These are phyloP conservation scores for Condylostylus longicornis DNA, from an alignment of 1,140 invertebrate species.

Conservation along the genomic window DNA sequence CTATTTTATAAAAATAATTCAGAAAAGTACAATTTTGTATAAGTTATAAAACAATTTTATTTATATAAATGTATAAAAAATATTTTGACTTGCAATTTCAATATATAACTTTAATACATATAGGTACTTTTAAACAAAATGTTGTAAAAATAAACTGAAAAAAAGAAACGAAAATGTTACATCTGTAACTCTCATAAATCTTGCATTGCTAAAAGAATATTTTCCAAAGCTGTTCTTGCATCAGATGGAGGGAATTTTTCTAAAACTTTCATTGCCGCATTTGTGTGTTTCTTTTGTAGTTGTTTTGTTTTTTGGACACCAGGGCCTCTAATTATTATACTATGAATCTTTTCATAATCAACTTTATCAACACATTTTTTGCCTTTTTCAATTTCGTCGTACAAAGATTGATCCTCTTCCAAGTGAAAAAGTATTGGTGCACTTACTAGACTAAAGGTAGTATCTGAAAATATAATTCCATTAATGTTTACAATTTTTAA, in stretches of 20 bases:
- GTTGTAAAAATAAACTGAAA: too few relatives aligned
- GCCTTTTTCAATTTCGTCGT: conserved; percentile 56
- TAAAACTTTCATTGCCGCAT: conserved; percentile 55
- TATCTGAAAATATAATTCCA: conserved; percentile 12
- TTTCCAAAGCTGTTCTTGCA: conserved; percentile 56
- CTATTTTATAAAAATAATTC: neutral
- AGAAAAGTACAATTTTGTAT: neutral
- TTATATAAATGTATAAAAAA: neutral
- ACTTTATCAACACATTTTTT: conserved; percentile 55
- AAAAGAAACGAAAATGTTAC: neutral
- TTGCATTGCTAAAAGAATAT: conserved; percentile 68
- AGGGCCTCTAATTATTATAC: conserved; percentile 46
- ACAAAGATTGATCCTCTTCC: conserved; percentile 52
- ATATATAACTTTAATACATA: neutral
- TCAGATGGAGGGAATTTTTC: conserved; percentile 57
- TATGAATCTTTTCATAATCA: conserved; percentile 54
- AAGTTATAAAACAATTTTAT: too few relatives aligned
- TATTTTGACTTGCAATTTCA: neutral
- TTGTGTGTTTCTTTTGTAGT: conserved; percentile 60
- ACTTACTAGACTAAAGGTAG: conserved; percentile 54
- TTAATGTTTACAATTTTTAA: neutral
- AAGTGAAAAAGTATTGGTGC: conserved; percentile 74
- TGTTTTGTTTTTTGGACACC: conserved; percentile 58
- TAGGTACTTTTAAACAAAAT: neutral
- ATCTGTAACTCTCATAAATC: too few relatives aligned